phyloP scores from a whole-genome alignment of 2,113 vertebrate genomes.

The Argyrosomus japonicus region DNA sequence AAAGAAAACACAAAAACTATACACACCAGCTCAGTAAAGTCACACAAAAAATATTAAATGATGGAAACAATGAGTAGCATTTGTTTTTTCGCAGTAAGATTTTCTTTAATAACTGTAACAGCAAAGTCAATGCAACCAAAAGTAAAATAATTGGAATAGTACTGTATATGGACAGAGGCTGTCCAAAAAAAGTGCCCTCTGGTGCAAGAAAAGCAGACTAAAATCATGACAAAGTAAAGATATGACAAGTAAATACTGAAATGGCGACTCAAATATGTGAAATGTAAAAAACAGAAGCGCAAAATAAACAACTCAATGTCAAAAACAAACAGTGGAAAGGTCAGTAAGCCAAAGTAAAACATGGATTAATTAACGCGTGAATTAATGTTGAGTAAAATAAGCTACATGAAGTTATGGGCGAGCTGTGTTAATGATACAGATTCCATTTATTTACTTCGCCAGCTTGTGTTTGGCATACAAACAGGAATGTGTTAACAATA shows the following conservation, averaged over 20 bases:
- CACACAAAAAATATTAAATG: not conserved
- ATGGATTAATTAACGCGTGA: constrained; percentile 53
- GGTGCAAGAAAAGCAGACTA: constrained; percentile 75
- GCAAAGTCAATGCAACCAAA: constrained; percentile 78
- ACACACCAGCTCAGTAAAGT: not conserved
- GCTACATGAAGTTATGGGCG: constrained; percentile 29
- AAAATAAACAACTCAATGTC: constrained; percentile 41
- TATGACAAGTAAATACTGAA: constrained; percentile 69
- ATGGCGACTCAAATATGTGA: constrained; percentile 54
- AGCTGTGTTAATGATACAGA: constrained; percentile 60
- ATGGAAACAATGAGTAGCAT: not conserved
- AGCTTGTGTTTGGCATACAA: constrained; percentile 64
- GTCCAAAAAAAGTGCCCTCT: constrained; percentile 75
- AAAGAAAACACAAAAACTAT: not conserved
- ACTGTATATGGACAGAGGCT: constrained; percentile 60
- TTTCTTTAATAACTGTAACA: constrained; percentile 84
- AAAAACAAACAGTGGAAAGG: constrained; percentile 7
- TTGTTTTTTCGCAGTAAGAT: constrained; percentile 35
- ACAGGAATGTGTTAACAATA: constrained; percentile 75
- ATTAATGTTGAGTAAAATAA: constrained; percentile 53
- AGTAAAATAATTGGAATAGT: constrained; percentile 66
- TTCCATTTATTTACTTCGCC: constrained; percentile 49
- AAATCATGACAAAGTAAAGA: constrained; percentile 60
- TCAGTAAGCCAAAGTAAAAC: constrained; percentile 47
- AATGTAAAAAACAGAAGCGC: constrained; percentile 34